phyloP scores from a whole-genome alignment of 2,888 invertebrate genomes.

The Congeria kusceri region DNA sequence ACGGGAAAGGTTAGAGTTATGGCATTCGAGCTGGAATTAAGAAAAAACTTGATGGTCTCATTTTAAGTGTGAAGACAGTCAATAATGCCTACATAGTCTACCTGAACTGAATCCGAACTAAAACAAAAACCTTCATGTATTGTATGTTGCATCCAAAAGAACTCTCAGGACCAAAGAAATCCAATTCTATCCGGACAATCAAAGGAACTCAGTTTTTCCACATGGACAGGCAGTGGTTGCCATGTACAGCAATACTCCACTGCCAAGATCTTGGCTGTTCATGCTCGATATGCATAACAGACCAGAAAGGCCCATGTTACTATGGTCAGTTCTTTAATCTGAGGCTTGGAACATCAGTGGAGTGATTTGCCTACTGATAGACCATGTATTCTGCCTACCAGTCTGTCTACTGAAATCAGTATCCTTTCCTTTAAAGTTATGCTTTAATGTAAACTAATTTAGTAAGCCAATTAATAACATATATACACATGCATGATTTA shows the following conservation, averaged over 20 bases:
- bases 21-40: slow-evolving; percentile 36
- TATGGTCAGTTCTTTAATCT: slow-evolving; percentile 11
- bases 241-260: slow-evolving; percentile 3
- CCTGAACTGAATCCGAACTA: slow-evolving; percentile 9
- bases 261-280: slow-evolving; percentile 42
- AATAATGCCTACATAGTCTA: slow-evolving; percentile 46
- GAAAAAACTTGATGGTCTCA: slow-evolving; percentile 20
- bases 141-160: slow-evolving; percentile 17
- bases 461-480: too few species aligned
- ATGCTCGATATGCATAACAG: slow-evolving; percentile 25
- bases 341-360: too few species aligned
- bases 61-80: slow-evolving; percentile 27
- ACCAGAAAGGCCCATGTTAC: slow-evolving; percentile 37
- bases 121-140: neutral
- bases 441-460: too few species aligned
- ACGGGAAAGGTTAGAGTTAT: slow-evolving; percentile 34
- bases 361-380: too few species aligned
- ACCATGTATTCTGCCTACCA: too few species aligned
- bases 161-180: neutral
- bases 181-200: neutral
- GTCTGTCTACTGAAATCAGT: too few species aligned
- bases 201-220: slow-evolving; percentile 35
- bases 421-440: too few species aligned
- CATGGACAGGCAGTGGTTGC: neutral
- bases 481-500: too few species aligned